Evolutionary conservation across 2,888 invertebrate species (phyloP).

Genomic region (Amphipyra tragopoginis): DNA sequence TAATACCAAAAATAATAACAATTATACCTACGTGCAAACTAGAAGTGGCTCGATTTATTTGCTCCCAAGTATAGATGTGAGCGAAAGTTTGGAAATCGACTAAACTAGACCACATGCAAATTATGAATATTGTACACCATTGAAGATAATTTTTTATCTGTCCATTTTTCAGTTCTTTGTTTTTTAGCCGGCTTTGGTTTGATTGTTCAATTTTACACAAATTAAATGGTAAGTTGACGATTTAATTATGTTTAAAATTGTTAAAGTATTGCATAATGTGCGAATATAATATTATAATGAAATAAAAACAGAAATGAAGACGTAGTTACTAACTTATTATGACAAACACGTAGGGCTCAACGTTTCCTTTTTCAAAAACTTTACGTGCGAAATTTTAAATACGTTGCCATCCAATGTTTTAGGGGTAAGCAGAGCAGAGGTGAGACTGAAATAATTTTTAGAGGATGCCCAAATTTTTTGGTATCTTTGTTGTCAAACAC

Average conservation of each 20-base stretch:
- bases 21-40: no score
- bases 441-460: background rate
- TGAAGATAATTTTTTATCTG: slow-evolving; percentile 28
- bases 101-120: slow-evolving; percentile 16
- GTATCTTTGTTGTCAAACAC: slow-evolving; percentile 2
- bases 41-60: no score
- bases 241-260: background rate
- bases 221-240: slow-evolving; percentile 34
- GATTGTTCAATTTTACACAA: slow-evolving; percentile 51
- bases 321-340: background rate
- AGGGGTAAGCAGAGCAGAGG: background rate
- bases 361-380: slow-evolving; percentile 58
- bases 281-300: background rate
- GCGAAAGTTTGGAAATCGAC: no score
- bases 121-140: no score
- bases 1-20: no score
- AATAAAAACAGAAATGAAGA: background rate
- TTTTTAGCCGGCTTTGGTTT: slow-evolving; percentile 60
- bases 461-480: background rate
- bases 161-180: slow-evolving; percentile 52
- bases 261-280: background rate
- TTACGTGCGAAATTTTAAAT: slow-evolving; percentile 18
- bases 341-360: slow-evolving; percentile 18
- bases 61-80: no score
- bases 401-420: background rate